Evolutionary conservation across 2,797 vertebrate genomes (phyloP).

Genomic region (Anabas testudineus): DNA sequence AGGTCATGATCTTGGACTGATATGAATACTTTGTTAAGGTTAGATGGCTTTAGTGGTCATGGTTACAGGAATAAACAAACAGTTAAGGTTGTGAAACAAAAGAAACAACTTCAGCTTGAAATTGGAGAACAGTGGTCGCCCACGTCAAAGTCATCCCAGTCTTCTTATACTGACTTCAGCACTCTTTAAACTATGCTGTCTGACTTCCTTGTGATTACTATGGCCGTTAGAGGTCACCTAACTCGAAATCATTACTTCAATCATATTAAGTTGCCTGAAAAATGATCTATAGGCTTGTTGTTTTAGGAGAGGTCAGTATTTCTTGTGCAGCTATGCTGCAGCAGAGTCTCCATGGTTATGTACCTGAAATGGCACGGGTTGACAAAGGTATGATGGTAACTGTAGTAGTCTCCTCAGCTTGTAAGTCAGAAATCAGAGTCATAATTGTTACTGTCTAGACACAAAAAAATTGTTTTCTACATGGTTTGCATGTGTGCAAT

Average conservation of each 20-base stretch:
- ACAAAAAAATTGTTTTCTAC: conserved; percentile 27
- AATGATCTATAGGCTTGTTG: background rate
- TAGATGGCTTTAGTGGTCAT: background rate
- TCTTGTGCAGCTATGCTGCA: background rate
- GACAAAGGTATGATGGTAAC: conserved; percentile 42
- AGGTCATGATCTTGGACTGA: no score
- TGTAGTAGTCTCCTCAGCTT: conserved; percentile 37
- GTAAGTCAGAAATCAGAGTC: conserved; percentile 28
- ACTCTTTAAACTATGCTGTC: background rate
- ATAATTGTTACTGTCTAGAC: conserved; percentile 32
- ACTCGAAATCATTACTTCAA: background rate
- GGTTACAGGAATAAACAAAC: background rate
- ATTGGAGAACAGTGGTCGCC: background rate
- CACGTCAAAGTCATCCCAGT: background rate
- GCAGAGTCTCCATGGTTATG: conserved; percentile 70
- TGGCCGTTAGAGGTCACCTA: background rate
- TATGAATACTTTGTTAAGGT: background rate
- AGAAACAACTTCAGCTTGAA: background rate
- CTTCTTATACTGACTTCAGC: no score
- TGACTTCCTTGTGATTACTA: background rate
- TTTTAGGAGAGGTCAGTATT: no score
- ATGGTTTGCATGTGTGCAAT: background rate
- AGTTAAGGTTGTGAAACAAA: background rate
- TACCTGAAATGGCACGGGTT: conserved; percentile 36
- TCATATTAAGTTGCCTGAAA: background rate